Evolutionary conservation across 2,888 invertebrate genomes (phyloP), one percentile per base, ranked within the genome.

Genomic region (Yponomeuta cagnagella): DNA sequence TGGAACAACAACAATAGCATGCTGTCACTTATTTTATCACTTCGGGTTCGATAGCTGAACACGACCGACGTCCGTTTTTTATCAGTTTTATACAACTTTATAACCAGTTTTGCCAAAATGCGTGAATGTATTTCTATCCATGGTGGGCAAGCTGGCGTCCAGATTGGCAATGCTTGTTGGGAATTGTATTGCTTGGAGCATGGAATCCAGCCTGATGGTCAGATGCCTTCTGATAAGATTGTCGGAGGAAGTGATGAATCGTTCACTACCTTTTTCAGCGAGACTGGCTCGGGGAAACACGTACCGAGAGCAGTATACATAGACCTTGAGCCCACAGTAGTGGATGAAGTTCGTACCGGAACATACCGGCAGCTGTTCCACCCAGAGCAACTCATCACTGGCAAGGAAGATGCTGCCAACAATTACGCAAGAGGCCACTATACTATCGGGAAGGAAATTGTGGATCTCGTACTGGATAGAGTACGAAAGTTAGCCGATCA

Each of bases 341-440:
- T 98, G 69, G 97, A 98, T 86, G 97, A 97, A 87, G 97, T 98
- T 58, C 95, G 97, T 78, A 97, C 97, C 68, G 98, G 98, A 75
- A 97, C 97, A n/a, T 98, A 98, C 92, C 94, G 98, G 67, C 98
- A 98, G 84, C 94, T 97, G 76, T 97, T 97, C 93, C 97, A 97
- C 81, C 96, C 97, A 79, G 97, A 97, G 86, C 97, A 97, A 86
- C 89, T 97, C 78, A 96, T 97, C 82, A 96, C 96, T 63, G 97
- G 97, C 71, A 97, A 97, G 86, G 98, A 98, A 88, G 98, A 98
- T 83, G 98, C 98, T 10, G 98, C 98, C 73, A 98, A 98, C 88
- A 98, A 98, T 89, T 98, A 98, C 81, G 98, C 98, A 52, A 95
- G 98, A 79, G 98, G 98, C 70, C 98, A 98, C 88, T 99, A 98